Conservation (phyloP, 1,140 invertebrate genomes). For the Drosophila neocordata region DNA sequence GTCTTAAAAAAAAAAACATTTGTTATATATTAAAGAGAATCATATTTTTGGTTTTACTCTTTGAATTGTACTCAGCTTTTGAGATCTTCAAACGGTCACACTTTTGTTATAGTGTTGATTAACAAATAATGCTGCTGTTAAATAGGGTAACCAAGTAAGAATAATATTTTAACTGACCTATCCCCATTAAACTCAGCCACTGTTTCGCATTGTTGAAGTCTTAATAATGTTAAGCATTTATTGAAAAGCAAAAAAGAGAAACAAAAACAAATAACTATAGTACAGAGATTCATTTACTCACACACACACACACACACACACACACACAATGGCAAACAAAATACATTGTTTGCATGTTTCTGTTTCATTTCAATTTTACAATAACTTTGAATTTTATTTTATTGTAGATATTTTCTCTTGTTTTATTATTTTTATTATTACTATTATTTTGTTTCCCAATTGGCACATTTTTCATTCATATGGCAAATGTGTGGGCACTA, state of each 20-base stretch:
- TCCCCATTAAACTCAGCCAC: background rate
- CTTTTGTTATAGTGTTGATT: too few relatives aligned
- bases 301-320: background rate
- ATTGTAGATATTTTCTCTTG: background rate
- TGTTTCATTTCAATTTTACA: constrained; percentile 2
- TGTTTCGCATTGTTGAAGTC: background rate
- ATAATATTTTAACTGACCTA: too few relatives aligned
- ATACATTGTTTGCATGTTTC: constrained; percentile 7
- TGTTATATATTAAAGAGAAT: too few relatives aligned
- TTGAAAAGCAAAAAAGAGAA: too few relatives aligned
- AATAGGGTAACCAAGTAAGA: too few relatives aligned
- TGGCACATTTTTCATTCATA: background rate
- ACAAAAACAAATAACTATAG: constrained; percentile 12
- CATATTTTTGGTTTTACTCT: too few relatives aligned
- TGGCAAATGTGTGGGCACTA: background rate
- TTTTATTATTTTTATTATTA: background rate
- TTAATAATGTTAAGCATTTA: constrained; percentile 10
- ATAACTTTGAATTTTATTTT: constrained; percentile 5
- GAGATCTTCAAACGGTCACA: too few relatives aligned
- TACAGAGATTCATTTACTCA: background rate
- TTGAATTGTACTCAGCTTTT: too few relatives aligned
- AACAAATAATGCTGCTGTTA: too few relatives aligned
- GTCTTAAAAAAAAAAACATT: too few relatives aligned
- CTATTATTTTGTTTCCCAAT: background rate
- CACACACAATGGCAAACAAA: background rate